Base-by-base conservation (phyloP, 1,140 invertebrate species). In the Chironomus tepperi region DNA sequence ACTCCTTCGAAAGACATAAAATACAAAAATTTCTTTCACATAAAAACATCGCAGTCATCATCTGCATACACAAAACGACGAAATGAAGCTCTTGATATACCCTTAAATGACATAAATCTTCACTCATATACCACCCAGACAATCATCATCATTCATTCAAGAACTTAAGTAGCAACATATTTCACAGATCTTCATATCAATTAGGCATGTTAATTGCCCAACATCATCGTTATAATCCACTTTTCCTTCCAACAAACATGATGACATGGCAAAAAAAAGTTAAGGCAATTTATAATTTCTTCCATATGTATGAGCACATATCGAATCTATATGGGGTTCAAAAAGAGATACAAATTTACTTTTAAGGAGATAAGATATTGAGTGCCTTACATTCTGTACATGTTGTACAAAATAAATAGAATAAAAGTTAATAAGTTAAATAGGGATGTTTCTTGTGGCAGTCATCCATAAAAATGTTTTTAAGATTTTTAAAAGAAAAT, bases 201-300 rank as follows among this genome's bases (percentile, higher is more conserved):
- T 57, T 57, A 57, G 47, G 47, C 47, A 57, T 57, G 47, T 57
- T 57, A 57, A 57, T 57, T 57, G 47, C 47, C 47, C 47, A 57
- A 57, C 47, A 57, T 57, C 47, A 57, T 57, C 47, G 47, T 57
- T 57, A 57, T 57, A 57, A 57, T 57, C 47, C 12, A 57, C 12
- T 57, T 57, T 57, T 57, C n/a, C 47, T n/a, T 57, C 12, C n/a
- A 57, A 57, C 47, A 57, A 57, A n/a, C 47, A 57, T 57, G 47
- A 57, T 57, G 47, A 57, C 47, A 57, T 57, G n/a, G 47, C 47
- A 57, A 57, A 57, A 57, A 57, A 57, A 57, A 12, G 47, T 15
- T n/a, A 57, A 57, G 47, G 47, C 47, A 57, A 57, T 57, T 57
- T 57, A 57, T 57, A 57, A 57, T 57, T 57, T 57, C 47, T 57